phyloP scores from a whole-genome alignment of 2,888 invertebrate species.

The Molanna angustata region DNA sequence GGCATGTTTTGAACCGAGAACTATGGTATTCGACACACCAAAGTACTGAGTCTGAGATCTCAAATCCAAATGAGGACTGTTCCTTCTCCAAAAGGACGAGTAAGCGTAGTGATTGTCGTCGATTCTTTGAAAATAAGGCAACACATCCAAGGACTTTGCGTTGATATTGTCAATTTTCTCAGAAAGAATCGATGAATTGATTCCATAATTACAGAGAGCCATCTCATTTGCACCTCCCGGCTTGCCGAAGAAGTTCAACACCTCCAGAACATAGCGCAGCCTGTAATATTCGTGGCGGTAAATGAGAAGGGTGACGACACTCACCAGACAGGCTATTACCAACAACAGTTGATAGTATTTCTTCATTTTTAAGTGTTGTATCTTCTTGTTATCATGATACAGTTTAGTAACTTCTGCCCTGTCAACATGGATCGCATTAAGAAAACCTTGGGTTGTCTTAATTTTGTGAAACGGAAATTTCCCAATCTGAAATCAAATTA shows the following conservation, averaged over 20 bases:
- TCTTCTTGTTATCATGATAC: conserved; percentile 16
- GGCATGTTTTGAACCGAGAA: conserved; percentile 57
- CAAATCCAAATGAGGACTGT: conserved; percentile 53
- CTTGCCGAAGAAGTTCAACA: conserved; percentile 81
- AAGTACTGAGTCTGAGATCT: conserved; percentile 46
- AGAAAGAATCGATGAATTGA: conserved; percentile 52
- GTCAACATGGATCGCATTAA: not conserved
- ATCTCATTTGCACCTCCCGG: conserved; percentile 55
- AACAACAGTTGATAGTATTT: conserved; percentile 81
- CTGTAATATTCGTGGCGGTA: conserved; percentile 86
- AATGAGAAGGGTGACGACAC: conserved; percentile 71
- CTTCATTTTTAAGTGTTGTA: conserved; percentile 57
- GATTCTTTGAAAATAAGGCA: conserved; percentile 66
- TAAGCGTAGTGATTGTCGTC: conserved; percentile 63
- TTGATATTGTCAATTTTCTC: conserved; percentile 52
- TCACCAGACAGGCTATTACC: conserved; percentile 66
- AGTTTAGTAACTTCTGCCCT: not conserved
- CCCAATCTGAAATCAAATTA: too few relatives aligned
- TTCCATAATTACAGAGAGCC: conserved; percentile 53
- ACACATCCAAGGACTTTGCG: conserved; percentile 59
- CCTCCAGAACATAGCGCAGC: conserved; percentile 78
- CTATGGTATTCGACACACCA: conserved; percentile 53
- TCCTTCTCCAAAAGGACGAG: conserved; percentile 62
- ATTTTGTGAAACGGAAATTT: too few relatives aligned
- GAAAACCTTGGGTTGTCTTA: too few relatives aligned